Conservation (phyloP, 2,888 invertebrate genomes). For the Tetanocera ferruginea region DNA sequence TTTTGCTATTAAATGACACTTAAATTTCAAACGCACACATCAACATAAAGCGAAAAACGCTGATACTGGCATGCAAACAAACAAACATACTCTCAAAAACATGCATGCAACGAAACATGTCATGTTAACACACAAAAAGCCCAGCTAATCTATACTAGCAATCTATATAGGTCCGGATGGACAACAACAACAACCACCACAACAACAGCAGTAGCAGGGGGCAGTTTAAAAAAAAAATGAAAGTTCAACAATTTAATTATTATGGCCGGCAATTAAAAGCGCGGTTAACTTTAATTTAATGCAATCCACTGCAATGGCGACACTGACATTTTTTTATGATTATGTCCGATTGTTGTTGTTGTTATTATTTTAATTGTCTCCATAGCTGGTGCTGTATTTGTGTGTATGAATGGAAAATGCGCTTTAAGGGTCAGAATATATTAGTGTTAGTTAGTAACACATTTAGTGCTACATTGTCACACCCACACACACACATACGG, state of each 20-base stretch:
- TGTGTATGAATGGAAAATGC: slow-evolving; percentile 2
- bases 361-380: slow-evolving; percentile 25
- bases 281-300: slow-evolving; percentile 47
- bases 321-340: slow-evolving; percentile 32
- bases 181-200: neutral
- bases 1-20: too few relatives aligned
- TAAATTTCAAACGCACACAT: too few relatives aligned
- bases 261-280: slow-evolving; percentile 44
- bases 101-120: too few relatives aligned
- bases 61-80: too few relatives aligned
- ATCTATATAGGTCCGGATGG: neutral
- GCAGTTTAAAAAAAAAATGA: neutral
- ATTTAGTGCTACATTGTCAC: neutral
- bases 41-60: too few relatives aligned
- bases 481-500: slow-evolving; percentile 11
- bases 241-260: slow-evolving; percentile 35
- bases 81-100: too few relatives aligned
- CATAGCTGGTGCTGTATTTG: neutral
- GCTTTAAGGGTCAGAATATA: slow-evolving; percentile 1
- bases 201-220: neutral
- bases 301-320: slow-evolving; percentile 27
- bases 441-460: neutral
- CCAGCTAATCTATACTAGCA: neutral
- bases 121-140: neutral
- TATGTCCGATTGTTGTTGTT: neutral